Percentiles rank a stretch among this genome's conserved stretches.
Conservation (phyloP, 2,888 invertebrate genomes). For the Tachina fera region DNA sequence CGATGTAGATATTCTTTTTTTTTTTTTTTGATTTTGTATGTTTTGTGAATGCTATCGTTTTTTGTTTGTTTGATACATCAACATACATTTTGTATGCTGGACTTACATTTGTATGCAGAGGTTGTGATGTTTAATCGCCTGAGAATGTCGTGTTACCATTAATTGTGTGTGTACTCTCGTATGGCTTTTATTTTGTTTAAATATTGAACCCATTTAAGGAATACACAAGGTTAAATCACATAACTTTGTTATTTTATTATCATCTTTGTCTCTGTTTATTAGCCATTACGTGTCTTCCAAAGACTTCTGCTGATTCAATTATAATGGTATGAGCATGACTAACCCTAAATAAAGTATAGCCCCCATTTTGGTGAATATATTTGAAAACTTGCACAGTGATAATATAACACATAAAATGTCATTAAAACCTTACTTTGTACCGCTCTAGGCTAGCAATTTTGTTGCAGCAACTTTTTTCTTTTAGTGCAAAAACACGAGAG, state of each 20-base stretch:
- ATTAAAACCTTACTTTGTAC: too few species aligned
- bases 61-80: background rate
- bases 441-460: too few species aligned
- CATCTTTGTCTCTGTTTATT: slow-evolving; percentile 55
- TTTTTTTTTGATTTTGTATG: too few species aligned
- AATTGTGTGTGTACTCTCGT: slow-evolving; percentile 25
- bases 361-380: slow-evolving; percentile 24
- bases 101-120: slow-evolving; percentile 12
- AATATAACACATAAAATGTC: background rate
- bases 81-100: slow-evolving; percentile 21
- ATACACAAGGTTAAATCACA: slow-evolving; percentile 67
- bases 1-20: slow-evolving; percentile 32
- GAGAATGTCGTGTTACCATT: slow-evolving; percentile 64
- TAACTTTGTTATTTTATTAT: slow-evolving; percentile 65
- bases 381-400: slow-evolving; percentile 33
- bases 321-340: slow-evolving; percentile 66
- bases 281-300: slow-evolving; percentile 39
- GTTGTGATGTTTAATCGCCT: slow-evolving; percentile 49
- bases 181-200: slow-evolving; percentile 25
- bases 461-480: too few species aligned
- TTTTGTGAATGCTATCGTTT: slow-evolving; percentile 48
- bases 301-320: slow-evolving; percentile 63
- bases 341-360: slow-evolving; percentile 61
- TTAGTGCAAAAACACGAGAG: too few species aligned
- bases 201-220: slow-evolving; percentile 68